A percentile compares a stretch with the other conserved stretches of the same genome.
These are phyloP conservation scores for Labrus mixtus DNA, from an alignment of 2,113 vertebrate species.

Conservation along the genomic window DNA sequence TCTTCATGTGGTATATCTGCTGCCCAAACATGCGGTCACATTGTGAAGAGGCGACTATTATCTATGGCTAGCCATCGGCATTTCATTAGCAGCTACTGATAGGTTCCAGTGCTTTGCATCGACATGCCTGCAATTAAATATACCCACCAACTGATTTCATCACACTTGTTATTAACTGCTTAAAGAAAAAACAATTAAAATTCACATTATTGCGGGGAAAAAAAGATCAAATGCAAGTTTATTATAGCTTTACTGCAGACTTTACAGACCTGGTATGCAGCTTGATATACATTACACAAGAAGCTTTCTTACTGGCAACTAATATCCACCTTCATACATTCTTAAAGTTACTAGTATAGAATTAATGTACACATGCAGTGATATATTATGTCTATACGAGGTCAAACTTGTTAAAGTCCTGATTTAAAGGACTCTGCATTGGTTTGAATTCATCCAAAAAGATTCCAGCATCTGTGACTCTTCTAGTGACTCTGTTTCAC, in stretches of 20 bases:
- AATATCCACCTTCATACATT: no score
- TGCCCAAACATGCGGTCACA: no score
- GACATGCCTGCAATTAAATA: no score
- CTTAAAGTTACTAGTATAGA: background rate
- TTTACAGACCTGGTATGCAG: background rate
- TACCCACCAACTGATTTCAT: no score
- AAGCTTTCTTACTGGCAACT: background rate
- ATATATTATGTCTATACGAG: background rate
- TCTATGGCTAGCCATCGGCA: no score
- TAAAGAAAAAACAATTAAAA: no score
- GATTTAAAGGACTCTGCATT: conserved; percentile 3
- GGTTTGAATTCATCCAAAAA: conserved; percentile 23
- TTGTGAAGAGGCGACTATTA: no score
- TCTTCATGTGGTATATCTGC: no score
- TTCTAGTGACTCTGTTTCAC: conserved; percentile 39
- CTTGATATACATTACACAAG: background rate
- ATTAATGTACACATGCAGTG: no score
- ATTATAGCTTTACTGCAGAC: background rate
- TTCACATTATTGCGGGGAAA: background rate
- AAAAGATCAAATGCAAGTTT: background rate
- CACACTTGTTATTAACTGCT: no score
- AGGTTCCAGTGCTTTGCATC: background rate
- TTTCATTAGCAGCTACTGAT: no score
- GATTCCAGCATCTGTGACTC: conserved; percentile 4
- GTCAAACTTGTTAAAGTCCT: conserved; percentile 23